Evolutionary conservation across 2,797 vertebrate species (phyloP).

Genomic region (Limnodromus scolopaceus): DNA sequence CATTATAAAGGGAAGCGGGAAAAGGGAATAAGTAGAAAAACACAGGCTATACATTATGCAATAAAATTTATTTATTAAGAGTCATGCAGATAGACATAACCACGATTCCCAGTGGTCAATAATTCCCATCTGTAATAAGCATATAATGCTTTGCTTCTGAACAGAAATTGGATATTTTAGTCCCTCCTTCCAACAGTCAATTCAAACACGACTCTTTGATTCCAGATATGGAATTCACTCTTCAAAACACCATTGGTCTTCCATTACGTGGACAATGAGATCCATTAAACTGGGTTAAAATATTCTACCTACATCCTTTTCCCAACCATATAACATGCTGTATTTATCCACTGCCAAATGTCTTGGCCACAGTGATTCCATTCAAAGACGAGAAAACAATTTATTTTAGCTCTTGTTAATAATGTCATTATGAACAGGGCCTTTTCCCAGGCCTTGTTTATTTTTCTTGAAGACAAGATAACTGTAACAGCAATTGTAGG

Average conservation of each 20-base stretch:
- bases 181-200: background rate
- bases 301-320: background rate
- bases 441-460: background rate
- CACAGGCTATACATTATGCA: background rate
- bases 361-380: background rate
- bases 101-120: background rate
- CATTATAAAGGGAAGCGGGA: background rate
- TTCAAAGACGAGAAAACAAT: background rate
- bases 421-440: background rate
- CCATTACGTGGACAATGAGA: background rate
- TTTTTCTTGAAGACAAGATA: background rate
- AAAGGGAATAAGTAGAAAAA: background rate
- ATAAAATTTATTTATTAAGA: background rate
- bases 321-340: background rate
- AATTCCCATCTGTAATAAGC: background rate
- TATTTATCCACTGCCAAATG: background rate
- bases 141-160: background rate
- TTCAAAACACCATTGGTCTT: background rate
- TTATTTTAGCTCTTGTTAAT: background rate
- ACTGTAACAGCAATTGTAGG: background rate
- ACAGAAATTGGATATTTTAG: background rate
- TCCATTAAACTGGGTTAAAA: background rate
- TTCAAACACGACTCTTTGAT: background rate
- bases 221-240: background rate
- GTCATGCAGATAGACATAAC: accelerated